Evolutionary conservation across 2,113 vertebrate species (phyloP).

Genomic region (Esox niger): DNA sequence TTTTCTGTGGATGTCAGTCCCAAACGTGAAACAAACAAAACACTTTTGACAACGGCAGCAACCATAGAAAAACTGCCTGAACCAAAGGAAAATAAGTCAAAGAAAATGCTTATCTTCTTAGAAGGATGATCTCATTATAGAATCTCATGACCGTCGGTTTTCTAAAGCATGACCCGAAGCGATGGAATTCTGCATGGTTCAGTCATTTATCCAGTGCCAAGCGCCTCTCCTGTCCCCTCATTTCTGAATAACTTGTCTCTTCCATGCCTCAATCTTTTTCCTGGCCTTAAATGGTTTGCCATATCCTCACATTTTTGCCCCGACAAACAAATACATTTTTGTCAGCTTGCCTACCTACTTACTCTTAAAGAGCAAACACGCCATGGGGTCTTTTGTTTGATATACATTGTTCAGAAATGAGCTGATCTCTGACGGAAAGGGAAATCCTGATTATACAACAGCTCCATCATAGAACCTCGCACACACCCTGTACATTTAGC

Average conservation of each 20-base stretch:
- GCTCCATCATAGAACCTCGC: conserved; percentile 3
- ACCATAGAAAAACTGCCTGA: conserved; percentile 18
- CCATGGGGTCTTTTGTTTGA: conserved; percentile 1
- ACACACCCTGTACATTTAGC: background rate
- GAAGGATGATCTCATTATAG: conserved; percentile 45
- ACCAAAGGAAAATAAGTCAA: conserved; percentile 32
- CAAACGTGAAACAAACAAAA: conserved; percentile 10
- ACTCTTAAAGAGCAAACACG: background rate
- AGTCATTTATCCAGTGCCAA: conserved; percentile 29
- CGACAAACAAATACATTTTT: conserved; percentile 7
- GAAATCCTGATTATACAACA: conserved; percentile 16
- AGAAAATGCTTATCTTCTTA: conserved; percentile 32
- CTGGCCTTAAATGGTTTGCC: background rate
- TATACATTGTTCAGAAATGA: background rate
- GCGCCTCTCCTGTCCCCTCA: conserved; percentile 6
- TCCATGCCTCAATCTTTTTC: background rate
- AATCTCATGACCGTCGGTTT: conserved; percentile 42
- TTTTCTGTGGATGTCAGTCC: conserved; percentile 40
- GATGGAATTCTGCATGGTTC: conserved; percentile 24
- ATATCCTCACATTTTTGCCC: conserved; percentile 1
- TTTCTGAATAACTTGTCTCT: conserved; percentile 13
- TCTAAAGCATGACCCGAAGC: conserved; percentile 27
- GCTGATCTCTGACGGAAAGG: conserved; percentile 7
- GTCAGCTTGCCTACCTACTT: conserved; percentile 7
- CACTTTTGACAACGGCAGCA: conserved; percentile 16